Base-by-base conservation (phyloP, 2,888 invertebrate genomes). In the Chorisops tibialis region DNA sequence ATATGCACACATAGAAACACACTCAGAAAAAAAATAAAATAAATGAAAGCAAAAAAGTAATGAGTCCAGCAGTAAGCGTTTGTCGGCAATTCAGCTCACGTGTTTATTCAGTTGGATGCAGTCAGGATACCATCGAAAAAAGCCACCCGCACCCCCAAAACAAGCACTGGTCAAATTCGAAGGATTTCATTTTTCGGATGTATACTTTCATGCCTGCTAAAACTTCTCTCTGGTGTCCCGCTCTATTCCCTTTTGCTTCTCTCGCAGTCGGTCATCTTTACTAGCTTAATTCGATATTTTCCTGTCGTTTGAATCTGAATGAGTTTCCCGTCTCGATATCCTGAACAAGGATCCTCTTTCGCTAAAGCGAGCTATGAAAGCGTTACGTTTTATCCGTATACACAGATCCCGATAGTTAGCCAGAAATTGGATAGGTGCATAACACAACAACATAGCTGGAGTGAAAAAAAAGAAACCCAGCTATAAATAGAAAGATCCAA, bases 281-380 rank as follows among this genome's bases (percentile, higher is more conserved):
- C 38, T 5, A 38, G 38, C 37, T 51, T 51, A 51, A 51, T 51
- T 51, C 51, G 38, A 51, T 51, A 51, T 51, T 37, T 47, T 51
- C 19, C 51, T 38, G 37, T 18, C 51, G 51, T 51, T 51, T 38
- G 51, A 51, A 30, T 51, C 38, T 19, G 51, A 51, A 51, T 51
- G 37, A 51, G 38, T 38, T 51, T 51, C 38, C 50, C 38, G 38
- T 38, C 38, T 11, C 51, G 51, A 51, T 51, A 51, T 30, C 30
- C 38, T 49, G 30, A 18, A 19, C 38, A 18, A 12, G 51, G 14
- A 38, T 38, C 37, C 51, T n/a, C 19, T 21, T 19, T 22, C 18
- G 22, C 47, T 21, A 21, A 4, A 21, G 22, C 19, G 21, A 45
- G 16, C 7, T 6, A 21, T 19, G 21, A 47, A 47, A 47, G 47